These are phyloP conservation scores for Mustela nigripes DNA, from an alignment of 2,113 vertebrate species.

Conservation along the genomic window DNA sequence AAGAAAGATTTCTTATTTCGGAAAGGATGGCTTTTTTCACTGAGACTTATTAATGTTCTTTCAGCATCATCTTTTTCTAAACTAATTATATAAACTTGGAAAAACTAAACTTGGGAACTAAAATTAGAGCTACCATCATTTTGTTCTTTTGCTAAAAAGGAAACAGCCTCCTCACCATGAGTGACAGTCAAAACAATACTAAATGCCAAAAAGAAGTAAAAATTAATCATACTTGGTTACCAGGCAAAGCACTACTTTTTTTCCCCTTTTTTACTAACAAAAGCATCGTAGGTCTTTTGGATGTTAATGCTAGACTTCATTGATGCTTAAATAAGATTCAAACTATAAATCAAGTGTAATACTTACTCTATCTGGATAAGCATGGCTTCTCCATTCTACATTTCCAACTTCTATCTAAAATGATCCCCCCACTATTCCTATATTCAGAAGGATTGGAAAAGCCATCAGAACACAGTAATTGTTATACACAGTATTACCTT, in stretches of 20 bases:
- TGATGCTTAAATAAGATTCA: conserved; percentile 17
- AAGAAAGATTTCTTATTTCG: conserved; percentile 64
- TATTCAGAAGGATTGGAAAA: neutral
- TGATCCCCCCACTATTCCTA: neutral
- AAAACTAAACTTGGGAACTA: conserved; percentile 83
- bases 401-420: neutral
- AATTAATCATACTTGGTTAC: conserved; percentile 83
- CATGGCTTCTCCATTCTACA: conserved; percentile 15
- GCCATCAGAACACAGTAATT: neutral
- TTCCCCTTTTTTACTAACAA: conserved; percentile 72
- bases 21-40: neutral
- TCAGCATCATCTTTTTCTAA: conserved; percentile 61
- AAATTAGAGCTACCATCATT: conserved; percentile 86
- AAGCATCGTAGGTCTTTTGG: conserved; percentile 68
- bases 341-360: neutral
- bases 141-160: conserved; percentile 84
- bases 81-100: conserved; percentile 77
- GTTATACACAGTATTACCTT: neutral
- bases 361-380: neutral
- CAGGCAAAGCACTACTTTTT: conserved; percentile 75
- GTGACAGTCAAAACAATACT: conserved; percentile 85
- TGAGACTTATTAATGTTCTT: conserved; percentile 68
- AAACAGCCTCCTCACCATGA: conserved; percentile 81
- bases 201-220: conserved; percentile 85
- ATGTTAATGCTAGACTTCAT: conserved; percentile 55